A percentile compares a stretch with the other conserved stretches of the same genome.
These are phyloP conservation scores for Agrenia bidenticulata DNA, from an alignment of 2,888 invertebrate species.

Conservation along the genomic window DNA sequence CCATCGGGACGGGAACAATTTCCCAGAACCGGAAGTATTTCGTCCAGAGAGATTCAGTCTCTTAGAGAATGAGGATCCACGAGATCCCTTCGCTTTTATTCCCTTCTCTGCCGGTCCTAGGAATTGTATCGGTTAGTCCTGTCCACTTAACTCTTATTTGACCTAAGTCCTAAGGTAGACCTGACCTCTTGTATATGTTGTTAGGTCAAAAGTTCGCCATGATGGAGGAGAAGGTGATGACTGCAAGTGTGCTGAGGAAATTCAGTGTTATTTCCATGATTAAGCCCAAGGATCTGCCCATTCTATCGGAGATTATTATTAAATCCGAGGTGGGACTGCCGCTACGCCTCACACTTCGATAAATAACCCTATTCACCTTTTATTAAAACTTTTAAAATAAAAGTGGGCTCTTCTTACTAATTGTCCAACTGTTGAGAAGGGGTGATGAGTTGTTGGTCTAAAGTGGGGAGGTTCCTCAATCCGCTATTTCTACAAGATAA, in stretches of 20 bases:
- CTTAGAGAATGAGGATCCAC: constrained; percentile 43
- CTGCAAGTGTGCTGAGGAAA: not conserved
- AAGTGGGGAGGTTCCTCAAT: too few species aligned
- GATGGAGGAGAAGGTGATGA: constrained; percentile 19
- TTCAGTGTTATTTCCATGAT: constrained; percentile 3
- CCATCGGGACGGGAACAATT: not conserved
- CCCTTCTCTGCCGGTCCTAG: constrained; percentile 15
- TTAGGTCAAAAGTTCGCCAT: constrained; percentile 16
- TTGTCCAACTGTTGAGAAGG: too few species aligned
- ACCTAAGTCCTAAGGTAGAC: too few species aligned
- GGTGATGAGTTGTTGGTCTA: too few species aligned
- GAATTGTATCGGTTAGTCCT: constrained; percentile 11
- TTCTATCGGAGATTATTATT: constrained; percentile 5
- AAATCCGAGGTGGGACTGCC: not conserved
- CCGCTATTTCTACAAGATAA: too few species aligned
- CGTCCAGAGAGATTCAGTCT: constrained; percentile 1
- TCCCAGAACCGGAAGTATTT: constrained; percentile 2
- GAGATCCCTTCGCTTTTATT: constrained; percentile 13
- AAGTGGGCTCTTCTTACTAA: too few species aligned
- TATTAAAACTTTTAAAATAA: too few species aligned
- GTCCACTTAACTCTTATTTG: too few species aligned
- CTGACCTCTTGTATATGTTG: not conserved
- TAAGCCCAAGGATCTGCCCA: not conserved
- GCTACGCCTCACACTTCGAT: not conserved
- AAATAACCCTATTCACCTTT: too few species aligned